A percentile compares a stretch with the other conserved stretches of the same genome.
Evolutionary conservation across 2,797 vertebrate genomes (phyloP).

Genomic region (Rhabdophis nuchalis): DNA sequence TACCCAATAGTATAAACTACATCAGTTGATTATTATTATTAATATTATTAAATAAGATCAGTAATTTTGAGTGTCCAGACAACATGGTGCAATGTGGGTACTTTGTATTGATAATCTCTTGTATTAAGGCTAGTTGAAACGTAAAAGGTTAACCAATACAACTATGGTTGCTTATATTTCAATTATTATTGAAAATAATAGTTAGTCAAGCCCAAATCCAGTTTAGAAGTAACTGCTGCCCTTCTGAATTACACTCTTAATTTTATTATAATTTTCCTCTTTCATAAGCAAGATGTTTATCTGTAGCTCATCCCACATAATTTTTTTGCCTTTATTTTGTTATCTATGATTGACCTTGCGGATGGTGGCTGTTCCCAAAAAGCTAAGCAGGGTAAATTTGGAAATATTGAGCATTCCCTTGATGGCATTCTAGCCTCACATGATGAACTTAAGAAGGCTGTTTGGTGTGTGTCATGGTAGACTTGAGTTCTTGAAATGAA

Average conservation of each 20-base stretch:
- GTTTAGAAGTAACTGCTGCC: neutral
- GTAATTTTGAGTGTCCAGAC: conserved; percentile 60
- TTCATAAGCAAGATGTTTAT: neutral
- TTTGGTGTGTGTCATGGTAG: neutral
- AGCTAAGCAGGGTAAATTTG: neutral
- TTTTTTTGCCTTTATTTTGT: neutral
- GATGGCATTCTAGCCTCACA: neutral
- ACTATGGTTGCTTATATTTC: conserved; percentile 53
- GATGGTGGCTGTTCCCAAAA: neutral
- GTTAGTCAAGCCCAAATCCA: neutral
- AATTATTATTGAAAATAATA: conserved; percentile 41
- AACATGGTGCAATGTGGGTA: conserved; percentile 45
- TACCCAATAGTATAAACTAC: conserved; percentile 58
- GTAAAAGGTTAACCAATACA: conserved; percentile 52
- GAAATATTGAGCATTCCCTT: neutral
- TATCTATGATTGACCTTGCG: neutral
- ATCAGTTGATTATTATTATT: too few species aligned
- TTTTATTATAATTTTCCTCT: neutral
- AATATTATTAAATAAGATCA: conserved; percentile 68
- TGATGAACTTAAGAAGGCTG: neutral
- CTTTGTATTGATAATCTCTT: conserved; percentile 52
- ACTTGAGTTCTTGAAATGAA: neutral
- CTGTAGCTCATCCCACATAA: neutral
- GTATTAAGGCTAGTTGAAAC: conserved; percentile 59
- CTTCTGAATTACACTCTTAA: neutral